These are phyloP conservation scores for Rhinoptilus africanus DNA, from an alignment of 2,113 vertebrate genomes.

Conservation along the genomic window DNA sequence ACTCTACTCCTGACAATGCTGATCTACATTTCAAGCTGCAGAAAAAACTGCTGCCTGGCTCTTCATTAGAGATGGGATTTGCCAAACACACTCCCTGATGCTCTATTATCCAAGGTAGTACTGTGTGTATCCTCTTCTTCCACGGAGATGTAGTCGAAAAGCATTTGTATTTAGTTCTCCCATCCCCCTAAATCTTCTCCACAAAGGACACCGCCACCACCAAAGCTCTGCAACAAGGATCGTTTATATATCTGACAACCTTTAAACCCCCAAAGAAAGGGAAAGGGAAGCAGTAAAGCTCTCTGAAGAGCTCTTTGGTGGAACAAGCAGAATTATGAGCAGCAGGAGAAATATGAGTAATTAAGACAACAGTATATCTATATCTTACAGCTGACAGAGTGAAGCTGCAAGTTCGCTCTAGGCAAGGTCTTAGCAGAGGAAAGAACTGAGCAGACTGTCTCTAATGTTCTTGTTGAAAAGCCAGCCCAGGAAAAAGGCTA, in stretches of 20 bases:
- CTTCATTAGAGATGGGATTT: constrained; percentile 38
- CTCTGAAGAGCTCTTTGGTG: constrained; percentile 60
- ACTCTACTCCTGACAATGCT: background rate
- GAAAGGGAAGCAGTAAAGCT: constrained; percentile 19
- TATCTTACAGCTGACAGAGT: constrained; percentile 56
- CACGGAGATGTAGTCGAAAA: background rate
- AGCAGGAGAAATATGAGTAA: constrained; percentile 66
- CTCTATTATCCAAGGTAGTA: background rate
- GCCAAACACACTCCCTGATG: constrained; percentile 6
- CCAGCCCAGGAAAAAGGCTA: constrained; percentile 40
- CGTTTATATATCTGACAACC: constrained; percentile 54
- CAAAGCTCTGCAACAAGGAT: constrained; percentile 40
- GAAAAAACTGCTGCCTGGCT: constrained; percentile 21
- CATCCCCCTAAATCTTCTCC: constrained; percentile 45
- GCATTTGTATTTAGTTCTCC: background rate
- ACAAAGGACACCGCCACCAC: constrained; percentile 51
- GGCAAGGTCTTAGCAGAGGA: constrained; percentile 49
- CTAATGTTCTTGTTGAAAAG: constrained; percentile 48
- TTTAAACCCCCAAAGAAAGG: constrained; percentile 61
- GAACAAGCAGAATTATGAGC: constrained; percentile 62
- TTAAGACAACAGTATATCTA: constrained; percentile 70
- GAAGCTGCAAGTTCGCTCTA: constrained; percentile 55
- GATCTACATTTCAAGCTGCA: constrained; percentile 1
- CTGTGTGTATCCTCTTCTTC: background rate
- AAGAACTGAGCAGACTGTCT: constrained; percentile 42